A percentile compares a stretch with the other conserved stretches of the same genome.
Conservation (phyloP, 2,888 invertebrate genomes). For the Tipula confusa region DNA sequence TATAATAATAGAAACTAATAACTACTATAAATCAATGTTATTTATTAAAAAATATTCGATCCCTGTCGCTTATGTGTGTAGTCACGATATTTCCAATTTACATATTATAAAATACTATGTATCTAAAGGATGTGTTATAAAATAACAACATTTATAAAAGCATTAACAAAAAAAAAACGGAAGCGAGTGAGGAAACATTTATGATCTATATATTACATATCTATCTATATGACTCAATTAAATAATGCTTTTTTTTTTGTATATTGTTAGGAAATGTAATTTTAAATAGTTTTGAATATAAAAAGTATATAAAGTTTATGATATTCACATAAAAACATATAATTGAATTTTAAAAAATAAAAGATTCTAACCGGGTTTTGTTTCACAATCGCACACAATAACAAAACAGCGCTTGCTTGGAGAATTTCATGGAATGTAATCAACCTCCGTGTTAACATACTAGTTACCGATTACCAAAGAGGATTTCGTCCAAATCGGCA, state of each 20-base stretch:
- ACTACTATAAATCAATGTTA: background rate
- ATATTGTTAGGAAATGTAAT: background rate
- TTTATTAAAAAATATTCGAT: background rate
- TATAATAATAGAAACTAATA: too few species aligned
- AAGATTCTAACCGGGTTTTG: too few species aligned
- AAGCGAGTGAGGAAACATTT: slow-evolving; percentile 3
- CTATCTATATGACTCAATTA: slow-evolving; percentile 15
- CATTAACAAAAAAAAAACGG: background rate
- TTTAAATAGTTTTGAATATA: background rate
- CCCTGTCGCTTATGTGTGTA: background rate
- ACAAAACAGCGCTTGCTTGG: too few species aligned
- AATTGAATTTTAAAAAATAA: too few species aligned
- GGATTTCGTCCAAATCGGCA: too few species aligned
- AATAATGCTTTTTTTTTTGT: background rate
- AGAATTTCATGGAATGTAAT: too few species aligned
- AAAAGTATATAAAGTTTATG: too few species aligned
- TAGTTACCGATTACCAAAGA: too few species aligned
- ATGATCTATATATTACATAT: background rate
- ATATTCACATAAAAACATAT: too few species aligned
- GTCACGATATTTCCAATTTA: background rate
- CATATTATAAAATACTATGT: background rate
- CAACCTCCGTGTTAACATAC: too few species aligned
- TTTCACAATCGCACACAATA: too few species aligned
- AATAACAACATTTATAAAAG: background rate
- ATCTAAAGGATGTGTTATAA: background rate